A percentile compares a stretch with the other conserved stretches of the same genome.
phyloP scores from a whole-genome alignment of 1,140 invertebrate genomes.

The Hylyphantes graminicola region DNA sequence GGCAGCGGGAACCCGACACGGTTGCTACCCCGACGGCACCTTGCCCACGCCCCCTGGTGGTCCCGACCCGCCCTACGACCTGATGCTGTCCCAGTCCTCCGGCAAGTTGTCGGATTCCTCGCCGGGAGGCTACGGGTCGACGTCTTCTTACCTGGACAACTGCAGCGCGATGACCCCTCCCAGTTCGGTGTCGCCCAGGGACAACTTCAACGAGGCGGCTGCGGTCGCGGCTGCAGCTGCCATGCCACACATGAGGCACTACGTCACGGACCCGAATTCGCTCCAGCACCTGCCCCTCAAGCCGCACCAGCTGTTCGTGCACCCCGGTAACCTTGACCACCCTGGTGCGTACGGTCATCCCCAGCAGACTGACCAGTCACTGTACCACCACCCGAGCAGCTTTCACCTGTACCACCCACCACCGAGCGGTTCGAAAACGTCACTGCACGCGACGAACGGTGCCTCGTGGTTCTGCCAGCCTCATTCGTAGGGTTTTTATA shows the following conservation, averaged over 20 bases:
- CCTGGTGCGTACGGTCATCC: background rate
- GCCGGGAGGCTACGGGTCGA: constrained; percentile 50
- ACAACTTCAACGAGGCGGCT: constrained; percentile 74
- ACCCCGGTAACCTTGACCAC: constrained; percentile 11
- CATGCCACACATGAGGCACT: constrained; percentile 59
- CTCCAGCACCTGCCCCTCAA: constrained; percentile 83
- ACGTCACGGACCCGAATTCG: constrained; percentile 22
- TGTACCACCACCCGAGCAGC: constrained; percentile 56
- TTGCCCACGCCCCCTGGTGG: constrained; percentile 82
- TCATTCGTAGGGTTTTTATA: constrained; percentile 26
- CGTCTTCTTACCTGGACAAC: constrained; percentile 65
- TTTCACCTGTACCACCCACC: constrained; percentile 59
- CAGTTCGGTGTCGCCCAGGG: constrained; percentile 90
- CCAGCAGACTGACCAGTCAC: constrained; percentile 62
- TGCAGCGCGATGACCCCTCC: constrained; percentile 94
- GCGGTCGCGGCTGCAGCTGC: constrained; percentile 51
- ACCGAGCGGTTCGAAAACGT: constrained; percentile 42
- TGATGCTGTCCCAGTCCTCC: constrained; percentile 15
- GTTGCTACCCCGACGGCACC: constrained; percentile 72
- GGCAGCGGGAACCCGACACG: constrained; percentile 55
- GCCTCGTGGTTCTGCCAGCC: constrained; percentile 53
- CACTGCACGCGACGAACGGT: constrained; percentile 45
- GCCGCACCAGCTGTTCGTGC: constrained; percentile 77
- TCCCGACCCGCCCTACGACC: constrained; percentile 29
- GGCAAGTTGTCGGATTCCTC: constrained; percentile 20